Evolutionary conservation across 64 coral and sea anemone genomes (phyloP).

Genomic region (Cladopsammia gracilis): DNA sequence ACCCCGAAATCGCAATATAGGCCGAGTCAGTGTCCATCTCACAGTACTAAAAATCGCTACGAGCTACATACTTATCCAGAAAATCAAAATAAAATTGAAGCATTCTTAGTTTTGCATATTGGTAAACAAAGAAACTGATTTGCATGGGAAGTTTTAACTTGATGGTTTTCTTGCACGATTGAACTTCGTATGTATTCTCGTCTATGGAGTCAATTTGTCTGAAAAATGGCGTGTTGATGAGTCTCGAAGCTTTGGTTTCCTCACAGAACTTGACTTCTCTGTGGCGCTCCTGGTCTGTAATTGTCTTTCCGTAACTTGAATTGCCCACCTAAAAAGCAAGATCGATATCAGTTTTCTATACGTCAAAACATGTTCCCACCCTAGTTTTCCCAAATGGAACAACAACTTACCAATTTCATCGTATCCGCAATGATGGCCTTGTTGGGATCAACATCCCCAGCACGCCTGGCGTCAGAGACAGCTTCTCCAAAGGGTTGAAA

Average conservation of each 20-base stretch:
- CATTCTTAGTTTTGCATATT: conserved; percentile 58
- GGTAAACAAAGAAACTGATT: not conserved
- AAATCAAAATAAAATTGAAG: conserved; percentile 72
- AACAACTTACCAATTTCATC: conserved; percentile 14
- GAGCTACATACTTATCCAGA: conserved; percentile 47
- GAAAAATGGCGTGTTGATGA: not conserved
- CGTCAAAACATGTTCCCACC: too few relatives aligned
- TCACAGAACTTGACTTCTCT: not conserved
- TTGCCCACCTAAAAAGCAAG: not conserved
- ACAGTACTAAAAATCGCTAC: conserved; percentile 45
- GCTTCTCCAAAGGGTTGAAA: conserved; percentile 52
- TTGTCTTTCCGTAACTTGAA: conserved; percentile 31
- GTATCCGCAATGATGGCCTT: conserved; percentile 46
- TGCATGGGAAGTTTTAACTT: not conserved
- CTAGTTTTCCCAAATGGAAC: too few relatives aligned
- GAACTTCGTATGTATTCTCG: not conserved
- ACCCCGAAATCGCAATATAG: conserved; percentile 51
- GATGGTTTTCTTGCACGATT: conserved; percentile 20
- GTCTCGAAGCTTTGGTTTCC: not conserved
- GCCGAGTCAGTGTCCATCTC: conserved; percentile 49
- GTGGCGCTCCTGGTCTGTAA: conserved; percentile 11
- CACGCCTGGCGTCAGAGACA: conserved; percentile 54
- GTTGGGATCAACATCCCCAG: conserved; percentile 43
- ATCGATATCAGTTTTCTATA: too few relatives aligned
- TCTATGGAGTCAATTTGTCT: not conserved